Conservation (phyloP, 2,113 vertebrate species). For the Lampris megalopsis region DNA sequence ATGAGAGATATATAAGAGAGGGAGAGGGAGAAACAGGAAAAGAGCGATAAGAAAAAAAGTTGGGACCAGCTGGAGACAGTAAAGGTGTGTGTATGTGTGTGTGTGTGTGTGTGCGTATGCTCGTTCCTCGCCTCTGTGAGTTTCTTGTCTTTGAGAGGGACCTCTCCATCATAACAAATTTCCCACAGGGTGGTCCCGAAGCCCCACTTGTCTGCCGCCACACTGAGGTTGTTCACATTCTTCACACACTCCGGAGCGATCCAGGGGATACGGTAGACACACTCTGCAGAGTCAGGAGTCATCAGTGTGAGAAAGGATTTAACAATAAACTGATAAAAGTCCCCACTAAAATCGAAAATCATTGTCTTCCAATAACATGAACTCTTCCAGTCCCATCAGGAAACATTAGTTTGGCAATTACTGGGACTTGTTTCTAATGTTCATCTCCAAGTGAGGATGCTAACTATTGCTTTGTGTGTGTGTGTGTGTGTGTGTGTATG, state of each 20-base stretch:
- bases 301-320: background rate
- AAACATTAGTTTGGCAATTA: no score
- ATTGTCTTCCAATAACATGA: no score
- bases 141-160: constrained; percentile 95
- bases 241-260: constrained; percentile 96
- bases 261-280: constrained; percentile 95
- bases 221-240: constrained; percentile 84
- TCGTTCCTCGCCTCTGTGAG: constrained; percentile 89
- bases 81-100: no score
- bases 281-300: constrained; percentile 79
- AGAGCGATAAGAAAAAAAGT: background rate
- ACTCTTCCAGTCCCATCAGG: no score
- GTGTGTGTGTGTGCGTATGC: background rate
- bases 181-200: constrained; percentile 99
- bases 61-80: background rate
- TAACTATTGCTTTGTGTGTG: no score
- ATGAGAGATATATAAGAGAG: background rate
- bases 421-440: no score
- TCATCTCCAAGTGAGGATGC: no score
- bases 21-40: background rate
- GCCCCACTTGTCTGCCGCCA: constrained; percentile 97
- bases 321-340: background rate
- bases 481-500: no score
- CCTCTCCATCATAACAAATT: constrained; percentile 96
- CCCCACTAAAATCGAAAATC: no score